Base-by-base conservation (phyloP, 2,113 vertebrate species). In the Zosterops japonicus region DNA sequence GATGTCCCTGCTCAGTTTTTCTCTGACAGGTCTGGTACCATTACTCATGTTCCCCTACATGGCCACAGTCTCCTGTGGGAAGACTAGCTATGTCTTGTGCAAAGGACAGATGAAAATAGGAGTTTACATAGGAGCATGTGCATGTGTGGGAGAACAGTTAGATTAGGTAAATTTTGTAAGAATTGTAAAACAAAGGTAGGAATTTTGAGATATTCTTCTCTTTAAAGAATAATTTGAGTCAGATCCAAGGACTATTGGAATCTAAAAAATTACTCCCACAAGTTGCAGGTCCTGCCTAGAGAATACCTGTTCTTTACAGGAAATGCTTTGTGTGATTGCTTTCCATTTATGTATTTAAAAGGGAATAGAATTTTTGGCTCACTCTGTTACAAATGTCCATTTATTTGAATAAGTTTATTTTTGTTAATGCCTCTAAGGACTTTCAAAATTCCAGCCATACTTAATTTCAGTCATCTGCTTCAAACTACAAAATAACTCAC, bases 401-500 rank as follows among this genome's bases (percentile, higher is more conserved):
- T 92, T 72, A 89, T 81, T 86, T 78, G 31, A 82, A 82, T 77
- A 22, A 18, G n/a, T 50, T 82, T 90, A 71, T 83, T 94, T 96
- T 80, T 90, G 12, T 52, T 81, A 91, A 79, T 39, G 22, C 9
- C 7, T 65, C 64, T 81, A 49, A 74, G 61, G 28, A 52, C 36
- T 91, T 87, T 28, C 9, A 75, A 33, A 92, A 87, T 86, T 70
- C 46, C 69, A 72, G 4, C 8, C 2, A 2, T 65, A 33, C 56
- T 76, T 86, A 55, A 82, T 78, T 85, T 81, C 46, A 49, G 17
- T 63, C 41, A 83, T 90, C 53, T 87, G n/a, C 50, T 87, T 95
- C 70, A 88, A 82, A 65, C 8, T 83, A 70, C 55, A 69, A 68
- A 83, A 81, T 83, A 79, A 79, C 18, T 84, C 31, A 70, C 21